Conservation (phyloP, 2,797 vertebrate species). For the Sarcoramphus papa region DNA sequence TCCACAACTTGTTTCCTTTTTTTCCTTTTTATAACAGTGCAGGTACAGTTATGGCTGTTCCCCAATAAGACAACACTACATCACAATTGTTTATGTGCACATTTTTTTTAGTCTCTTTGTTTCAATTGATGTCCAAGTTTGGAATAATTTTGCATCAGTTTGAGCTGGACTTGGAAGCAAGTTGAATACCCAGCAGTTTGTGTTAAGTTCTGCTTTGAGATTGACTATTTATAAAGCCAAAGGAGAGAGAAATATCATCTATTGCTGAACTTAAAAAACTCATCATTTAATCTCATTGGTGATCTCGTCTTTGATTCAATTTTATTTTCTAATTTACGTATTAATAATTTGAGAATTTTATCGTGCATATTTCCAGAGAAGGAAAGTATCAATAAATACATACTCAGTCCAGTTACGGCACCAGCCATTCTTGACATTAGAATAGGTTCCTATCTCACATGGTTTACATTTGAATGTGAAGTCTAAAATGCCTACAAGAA, state of each 20-base stretch:
- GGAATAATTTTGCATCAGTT: background rate
- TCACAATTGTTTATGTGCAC: background rate
- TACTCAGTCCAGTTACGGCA: slow-evolving; percentile 70
- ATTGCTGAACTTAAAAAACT: background rate
- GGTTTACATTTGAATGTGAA: slow-evolving; percentile 52
- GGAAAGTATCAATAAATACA: background rate
- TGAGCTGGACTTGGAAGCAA: background rate
- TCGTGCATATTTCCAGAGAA: background rate
- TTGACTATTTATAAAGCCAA: background rate
- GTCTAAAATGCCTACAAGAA: background rate
- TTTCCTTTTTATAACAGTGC: background rate
- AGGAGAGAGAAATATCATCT: background rate
- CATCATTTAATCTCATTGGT: background rate
- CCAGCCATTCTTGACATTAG: background rate
- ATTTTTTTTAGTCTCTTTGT: background rate
- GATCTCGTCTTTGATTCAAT: background rate
- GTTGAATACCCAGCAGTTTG: background rate
- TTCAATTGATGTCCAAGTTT: background rate
- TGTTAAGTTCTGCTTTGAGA: background rate
- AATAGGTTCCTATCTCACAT: slow-evolving; percentile 62
- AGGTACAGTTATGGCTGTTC: background rate
- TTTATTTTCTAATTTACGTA: background rate
- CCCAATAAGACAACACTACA: background rate
- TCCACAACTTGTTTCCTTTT: background rate
- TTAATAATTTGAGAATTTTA: background rate